Evolutionary conservation across 2,888 invertebrate species (phyloP), one percentile per base, ranked within the genome.

Genomic region (Ectemnius continuus): DNA sequence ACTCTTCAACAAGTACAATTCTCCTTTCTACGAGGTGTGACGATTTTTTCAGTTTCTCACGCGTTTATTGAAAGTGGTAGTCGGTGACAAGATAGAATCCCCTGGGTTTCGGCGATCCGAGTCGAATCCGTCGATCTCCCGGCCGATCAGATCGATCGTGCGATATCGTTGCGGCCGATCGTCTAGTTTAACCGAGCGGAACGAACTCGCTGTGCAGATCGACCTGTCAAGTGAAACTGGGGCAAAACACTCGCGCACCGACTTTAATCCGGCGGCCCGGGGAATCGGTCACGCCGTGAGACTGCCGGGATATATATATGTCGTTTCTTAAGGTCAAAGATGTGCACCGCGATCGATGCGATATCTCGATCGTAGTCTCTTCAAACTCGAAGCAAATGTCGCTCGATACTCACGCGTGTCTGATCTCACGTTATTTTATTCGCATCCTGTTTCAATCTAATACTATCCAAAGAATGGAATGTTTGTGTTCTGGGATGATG

Each of bases 211-310:
- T 83, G 85, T 79, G 83, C 79, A 76, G 84, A 83, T 82, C 82
- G 75, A 73, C 78, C 82, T 79, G 81, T 78, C 81, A 80, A 78
- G 79, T 74, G 83, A 87, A 88, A 88, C 87, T 88, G 83, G 86
- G 85, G 84, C 88, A 86, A 86, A 87, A 88, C 86, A 85, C 81
- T 83, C 74, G 76, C 79, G 80, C 70, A 78, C 72, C 82, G 79
- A 83, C 80, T 77, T 85, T 80, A 82, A 86, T 85, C 84, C 85
- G 85, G 71, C 52, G 36, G 52, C 75, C 78, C 80, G 79, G 64
- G 78, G 74, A 82, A 86, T 86, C 85, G 82, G 86, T 84, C 84
- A 85, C 85, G 84, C 75, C 80, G 78, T 74, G 79, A 81, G 81
- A 80, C 78, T 70, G 67, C 47, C 11, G 46, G 28, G 23, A 58